phyloP scores from a whole-genome alignment of 2,113 vertebrate species.

The Himantopus leucocephalus region DNA sequence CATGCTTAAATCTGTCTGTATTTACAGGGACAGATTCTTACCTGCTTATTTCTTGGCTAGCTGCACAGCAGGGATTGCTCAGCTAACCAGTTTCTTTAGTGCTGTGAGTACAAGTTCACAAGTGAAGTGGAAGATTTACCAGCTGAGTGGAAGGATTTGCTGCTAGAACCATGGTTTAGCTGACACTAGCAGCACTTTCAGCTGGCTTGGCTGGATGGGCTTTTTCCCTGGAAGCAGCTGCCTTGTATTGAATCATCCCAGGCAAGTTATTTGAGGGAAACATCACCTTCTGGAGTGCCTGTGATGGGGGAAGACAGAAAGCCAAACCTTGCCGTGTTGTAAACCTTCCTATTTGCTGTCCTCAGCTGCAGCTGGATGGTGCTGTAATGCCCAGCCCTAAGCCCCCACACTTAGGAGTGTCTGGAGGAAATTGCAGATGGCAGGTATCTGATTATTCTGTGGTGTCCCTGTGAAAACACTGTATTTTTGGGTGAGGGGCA shows the following conservation, averaged over 20 bases:
- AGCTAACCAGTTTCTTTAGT: neutral
- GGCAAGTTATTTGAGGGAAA: neutral
- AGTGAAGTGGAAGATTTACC: neutral
- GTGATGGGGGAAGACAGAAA: neutral
- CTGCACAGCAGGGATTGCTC: neutral
- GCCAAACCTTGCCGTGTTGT: neutral
- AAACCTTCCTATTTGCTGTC: neutral
- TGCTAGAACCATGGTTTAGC: neutral
- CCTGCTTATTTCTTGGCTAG: neutral
- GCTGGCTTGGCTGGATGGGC: neutral
- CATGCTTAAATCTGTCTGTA: neutral
- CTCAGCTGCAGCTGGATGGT: neutral
- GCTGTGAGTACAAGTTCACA: neutral
- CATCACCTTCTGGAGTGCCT: neutral
- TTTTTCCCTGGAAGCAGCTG: neutral
- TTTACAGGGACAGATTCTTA: neutral
- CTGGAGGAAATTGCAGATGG: neutral
- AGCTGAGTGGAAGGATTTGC: neutral
- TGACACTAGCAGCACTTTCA: neutral
- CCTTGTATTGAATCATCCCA: neutral
- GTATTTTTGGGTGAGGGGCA: neutral
- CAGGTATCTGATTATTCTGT: neutral
- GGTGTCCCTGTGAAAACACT: neutral
- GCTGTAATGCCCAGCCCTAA: neutral
- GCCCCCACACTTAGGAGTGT: neutral